Percentiles rank a stretch among this genome's conserved stretches.
These are phyloP conservation scores for Brachionus plicatilis DNA, from an alignment of 1,140 invertebrate species.

Conservation along the genomic window DNA sequence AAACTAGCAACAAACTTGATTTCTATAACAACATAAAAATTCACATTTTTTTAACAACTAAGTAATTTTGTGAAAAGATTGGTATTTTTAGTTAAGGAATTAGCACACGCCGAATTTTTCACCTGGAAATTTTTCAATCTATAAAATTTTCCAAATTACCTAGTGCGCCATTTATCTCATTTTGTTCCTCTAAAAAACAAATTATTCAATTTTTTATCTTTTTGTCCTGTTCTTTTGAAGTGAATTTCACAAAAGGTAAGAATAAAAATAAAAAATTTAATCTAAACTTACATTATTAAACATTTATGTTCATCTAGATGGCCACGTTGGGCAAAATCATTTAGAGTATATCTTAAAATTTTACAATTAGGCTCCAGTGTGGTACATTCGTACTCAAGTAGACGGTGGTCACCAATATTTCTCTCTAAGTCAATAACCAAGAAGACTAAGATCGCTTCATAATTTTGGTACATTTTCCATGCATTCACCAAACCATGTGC, in stretches of 20 bases:
- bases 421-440: slow-evolving; percentile 15
- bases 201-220: too few relatives aligned
- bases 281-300: not conserved
- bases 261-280: not conserved
- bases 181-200: too few relatives aligned
- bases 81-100: too few relatives aligned
- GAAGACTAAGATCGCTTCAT: slow-evolving; percentile 7
- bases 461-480: not conserved
- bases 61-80: too few relatives aligned
- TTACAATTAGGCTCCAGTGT: not conserved
- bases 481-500: not conserved
- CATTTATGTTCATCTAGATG: not conserved
- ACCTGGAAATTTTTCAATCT: too few relatives aligned
- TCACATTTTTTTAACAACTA: too few relatives aligned
- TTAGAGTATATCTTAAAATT: slow-evolving; percentile 6
- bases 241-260: not conserved
- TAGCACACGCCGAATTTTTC: too few relatives aligned
- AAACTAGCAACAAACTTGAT: too few relatives aligned
- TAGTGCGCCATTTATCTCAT: too few relatives aligned
- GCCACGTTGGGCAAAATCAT: not conserved
- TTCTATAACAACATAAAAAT: too few relatives aligned
- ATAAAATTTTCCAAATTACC: too few relatives aligned
- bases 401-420: slow-evolving; percentile 38
- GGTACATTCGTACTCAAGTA: slow-evolving; percentile 4
- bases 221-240: too few relatives aligned